Evolutionary conservation across 2,113 vertebrate species (phyloP), one percentile per base, ranked within the genome.

Genomic region (Notiomystis cincta): DNA sequence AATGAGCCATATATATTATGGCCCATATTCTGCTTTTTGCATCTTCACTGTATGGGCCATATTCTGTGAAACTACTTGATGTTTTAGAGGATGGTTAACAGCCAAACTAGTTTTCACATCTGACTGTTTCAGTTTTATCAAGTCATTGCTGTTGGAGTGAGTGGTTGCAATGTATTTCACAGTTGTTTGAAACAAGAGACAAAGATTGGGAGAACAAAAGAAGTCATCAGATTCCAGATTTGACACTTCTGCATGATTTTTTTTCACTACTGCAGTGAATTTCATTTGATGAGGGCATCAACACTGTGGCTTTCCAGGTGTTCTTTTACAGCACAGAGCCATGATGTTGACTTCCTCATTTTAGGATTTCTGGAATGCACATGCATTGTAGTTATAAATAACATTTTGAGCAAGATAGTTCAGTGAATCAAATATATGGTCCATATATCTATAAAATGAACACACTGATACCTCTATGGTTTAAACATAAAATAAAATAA

Each of bases 201-300:
- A 69, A 65, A 56, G 6, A 38, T 0, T 33, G 7, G 15, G 9
- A 81, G 23, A 65, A 33, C 5, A 62, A 7, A 72, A 19, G 7
- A 87, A 30, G 23, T 50, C 2, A 42, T 47, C 15, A 58, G 28
- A 33, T 60, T 60, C 9, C 33, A 60, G 27, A 33, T 45, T 57
- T 72, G 22, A 44, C 7, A n/a, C 1, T 1, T 1, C 3, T 77
- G 13, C 2, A 24, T 13, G 15, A 20, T 5, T 27, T 66, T 54
- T 65, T 72, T 79, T 72, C 25, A 42, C 5, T 25, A 22, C 16
- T 66, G 25, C 50, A 54, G 5, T 73, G 35, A 72, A 89, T 86
- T 93, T 73, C 7, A 25, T 4, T 13, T 60, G 10, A 48, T 82
- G 27, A 51, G 9, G 15, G 5, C 15, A 60, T 60, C 30, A 61